Evolutionary conservation across 1,140 invertebrate species (phyloP).

Genomic region (Euwallacea similis): DNA sequence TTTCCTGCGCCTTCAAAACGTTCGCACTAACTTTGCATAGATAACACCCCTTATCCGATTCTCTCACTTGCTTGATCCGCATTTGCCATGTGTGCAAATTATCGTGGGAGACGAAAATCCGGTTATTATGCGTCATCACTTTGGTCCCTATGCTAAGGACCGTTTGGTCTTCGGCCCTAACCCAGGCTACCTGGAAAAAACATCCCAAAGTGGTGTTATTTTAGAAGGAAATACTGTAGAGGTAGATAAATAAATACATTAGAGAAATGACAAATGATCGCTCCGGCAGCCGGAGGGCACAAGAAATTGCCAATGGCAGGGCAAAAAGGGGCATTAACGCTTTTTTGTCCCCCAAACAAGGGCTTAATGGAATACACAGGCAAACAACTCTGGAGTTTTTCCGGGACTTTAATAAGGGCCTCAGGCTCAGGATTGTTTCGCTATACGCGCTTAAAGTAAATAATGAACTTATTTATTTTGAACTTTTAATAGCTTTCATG

Average conservation of each 20-base stretch:
- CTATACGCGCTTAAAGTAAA: conserved; percentile 1
- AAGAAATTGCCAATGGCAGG: conserved; percentile 14
- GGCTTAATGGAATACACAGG: conserved; percentile 23
- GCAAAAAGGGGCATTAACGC: conserved; percentile 26
- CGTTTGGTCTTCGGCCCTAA: conserved; percentile 64
- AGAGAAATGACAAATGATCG: neutral
- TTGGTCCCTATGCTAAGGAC: conserved; percentile 63
- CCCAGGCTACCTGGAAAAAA: conserved; percentile 55
- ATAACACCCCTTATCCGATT: conserved; percentile 65
- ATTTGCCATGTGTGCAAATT: conserved; percentile 65
- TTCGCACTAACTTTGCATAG: conserved; percentile 73
- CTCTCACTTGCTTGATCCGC: conserved; percentile 65
- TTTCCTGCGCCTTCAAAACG: conserved; percentile 68
- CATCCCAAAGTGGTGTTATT: neutral
- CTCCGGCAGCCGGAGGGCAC: neutral
- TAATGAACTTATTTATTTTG: conserved; percentile 5
- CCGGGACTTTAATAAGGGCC: conserved; percentile 16
- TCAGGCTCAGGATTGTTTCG: neutral
- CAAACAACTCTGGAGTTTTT: conserved; percentile 18
- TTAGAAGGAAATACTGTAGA: neutral
- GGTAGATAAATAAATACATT: conserved; percentile 7
- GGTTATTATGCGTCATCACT: conserved; percentile 62
- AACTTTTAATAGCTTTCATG: neutral
- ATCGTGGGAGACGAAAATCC: conserved; percentile 59
- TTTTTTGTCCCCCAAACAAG: conserved; percentile 20